Base-by-base conservation (phyloP, 2,113 vertebrate species). In the Paradisaea rubra region DNA sequence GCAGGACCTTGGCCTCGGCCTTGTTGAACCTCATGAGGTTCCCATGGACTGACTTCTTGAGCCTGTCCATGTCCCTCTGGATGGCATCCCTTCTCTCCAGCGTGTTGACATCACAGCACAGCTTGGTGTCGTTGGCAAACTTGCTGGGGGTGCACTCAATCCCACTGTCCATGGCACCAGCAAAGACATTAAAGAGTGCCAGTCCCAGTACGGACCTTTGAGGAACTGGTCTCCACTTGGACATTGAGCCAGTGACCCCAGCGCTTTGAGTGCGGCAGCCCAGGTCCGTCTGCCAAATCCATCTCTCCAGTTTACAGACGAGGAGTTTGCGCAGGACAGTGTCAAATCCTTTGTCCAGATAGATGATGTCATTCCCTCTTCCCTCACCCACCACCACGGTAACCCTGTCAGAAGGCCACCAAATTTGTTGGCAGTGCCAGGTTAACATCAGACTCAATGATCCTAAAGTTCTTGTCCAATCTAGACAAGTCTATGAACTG, bases 21-120 rank as follows among this genome's bases (percentile, higher is more conserved):
- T 63, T 88, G 11, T 15, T 57, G 50, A 57, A 42, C 21, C 18
- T 42, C 8, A 12, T 57, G 57, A 33, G 6, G 11, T 28, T 57
- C 31, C 57, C 11, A 23, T 31, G 33, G 50, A 18, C 12, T 22
- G 50, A 15, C 35, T 50, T 37, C 76, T 28, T 0, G 0, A 57
- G 50, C 22, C 37, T 57, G 31, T 42, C 41, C 50, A 10, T 5
- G 4, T 44, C 37, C 35, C 39, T 60, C 39, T 45, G 54, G 27
- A 21, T 25, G 28, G 10, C 57, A 44, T 65, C 31, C 27, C 50
- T 65, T 57, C 31, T 20, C n/a, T 33, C 35, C 50, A 19, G 18
- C 2, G 0, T 4, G 15, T 2, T 35, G 57, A 19, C 27, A 21
- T 4, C 31, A 10, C 50, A 0, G 0, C 30, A 57, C 22, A 49